A percentile compares a stretch with the other conserved stretches of the same genome.
Evolutionary conservation across 53 echinoderm and acorn worm genomes (phyloP).

Genomic region (Holothuria scabra): DNA sequence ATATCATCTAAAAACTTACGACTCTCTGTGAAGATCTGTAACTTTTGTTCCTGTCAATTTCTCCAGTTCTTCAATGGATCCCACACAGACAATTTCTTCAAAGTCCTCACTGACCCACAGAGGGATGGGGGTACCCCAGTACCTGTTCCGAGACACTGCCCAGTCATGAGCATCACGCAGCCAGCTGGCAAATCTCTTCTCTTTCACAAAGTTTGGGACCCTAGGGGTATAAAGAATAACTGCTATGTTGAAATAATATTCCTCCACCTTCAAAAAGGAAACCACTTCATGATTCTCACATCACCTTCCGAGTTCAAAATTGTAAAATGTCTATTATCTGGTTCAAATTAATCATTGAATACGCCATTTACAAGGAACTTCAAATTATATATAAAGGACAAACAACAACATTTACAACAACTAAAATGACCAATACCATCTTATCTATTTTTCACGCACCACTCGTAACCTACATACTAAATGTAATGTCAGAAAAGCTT

Average conservation of each 20-base stretch:
- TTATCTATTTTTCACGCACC: too few species aligned
- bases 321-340: too few species aligned
- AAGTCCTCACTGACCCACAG: slow-evolving; percentile 97
- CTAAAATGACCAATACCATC: too few species aligned
- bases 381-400: too few species aligned
- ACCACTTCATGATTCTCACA: not conserved
- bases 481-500: too few species aligned
- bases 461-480: too few species aligned
- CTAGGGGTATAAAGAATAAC: slow-evolving; percentile 47
- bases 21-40: slow-evolving; percentile 90
- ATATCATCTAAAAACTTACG: slow-evolving; percentile 50
- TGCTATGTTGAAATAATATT: not conserved
- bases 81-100: slow-evolving; percentile 91
- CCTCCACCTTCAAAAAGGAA: too few species aligned
- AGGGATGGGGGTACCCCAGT: slow-evolving; percentile 98
- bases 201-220: slow-evolving; percentile 99
- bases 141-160: slow-evolving; percentile 92
- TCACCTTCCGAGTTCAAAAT: too few species aligned
- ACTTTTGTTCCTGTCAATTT: slow-evolving; percentile 76
- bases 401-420: too few species aligned
- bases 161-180: slow-evolving; percentile 93
- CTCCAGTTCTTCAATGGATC: slow-evolving; percentile 85
- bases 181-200: slow-evolving; percentile 97
- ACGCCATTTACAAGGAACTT: too few species aligned
- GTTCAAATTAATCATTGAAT: not conserved